Evolutionary conservation across 2,888 invertebrate species (phyloP).

Genomic region (Drosophila melanosoma): DNA sequence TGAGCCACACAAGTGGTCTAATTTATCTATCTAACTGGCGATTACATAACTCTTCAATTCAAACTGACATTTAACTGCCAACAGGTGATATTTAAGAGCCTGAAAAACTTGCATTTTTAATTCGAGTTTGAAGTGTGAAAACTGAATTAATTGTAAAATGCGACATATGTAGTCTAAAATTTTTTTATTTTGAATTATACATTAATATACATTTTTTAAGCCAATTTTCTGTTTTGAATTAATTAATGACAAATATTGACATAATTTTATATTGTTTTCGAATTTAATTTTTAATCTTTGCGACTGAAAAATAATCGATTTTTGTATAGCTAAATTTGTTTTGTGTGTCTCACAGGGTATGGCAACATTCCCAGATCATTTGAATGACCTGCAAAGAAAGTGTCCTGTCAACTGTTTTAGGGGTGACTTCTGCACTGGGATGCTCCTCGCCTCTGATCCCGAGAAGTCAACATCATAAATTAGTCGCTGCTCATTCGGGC

Average conservation of each 20-base stretch:
- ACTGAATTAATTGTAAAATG: not conserved
- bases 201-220: not conserved
- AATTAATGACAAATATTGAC: not conserved
- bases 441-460: conserved; percentile 46
- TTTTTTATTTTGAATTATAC: not conserved
- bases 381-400: conserved; percentile 31
- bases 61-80: conserved; percentile 1
- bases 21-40: conserved; percentile 36
- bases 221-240: not conserved
- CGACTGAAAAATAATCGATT: not conserved
- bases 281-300: not conserved
- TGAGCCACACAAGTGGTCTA: conserved; percentile 31
- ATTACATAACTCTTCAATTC: conserved; percentile 55
- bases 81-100: conserved; percentile 3
- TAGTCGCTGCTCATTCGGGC: conserved; percentile 69
- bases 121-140: not conserved
- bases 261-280: not conserved
- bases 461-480: conserved; percentile 69
- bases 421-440: conserved; percentile 30
- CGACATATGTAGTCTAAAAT: not conserved
- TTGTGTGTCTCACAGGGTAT: not conserved
- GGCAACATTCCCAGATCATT: conserved; percentile 33
- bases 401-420: conserved; percentile 36
- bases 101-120: not conserved
- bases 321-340: not conserved